Evolutionary conservation across 2,888 invertebrate species (phyloP), one percentile per base, ranked within the genome.

Genomic region (Ectropis crepuscularia): DNA sequence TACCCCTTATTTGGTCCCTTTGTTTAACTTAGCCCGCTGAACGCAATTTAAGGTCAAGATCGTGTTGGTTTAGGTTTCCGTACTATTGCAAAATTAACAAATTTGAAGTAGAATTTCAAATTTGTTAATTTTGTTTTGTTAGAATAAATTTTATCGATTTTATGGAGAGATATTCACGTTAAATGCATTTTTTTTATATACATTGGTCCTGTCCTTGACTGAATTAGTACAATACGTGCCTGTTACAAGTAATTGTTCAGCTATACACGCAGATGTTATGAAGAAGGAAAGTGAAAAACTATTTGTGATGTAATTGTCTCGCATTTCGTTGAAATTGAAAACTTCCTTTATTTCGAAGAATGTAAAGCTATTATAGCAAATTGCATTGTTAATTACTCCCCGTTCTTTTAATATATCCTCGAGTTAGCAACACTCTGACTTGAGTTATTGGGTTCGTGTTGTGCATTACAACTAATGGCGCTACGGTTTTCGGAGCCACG

Each of bases 391-490:
- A 81, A 83, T 84, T 84, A 76, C 77, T 62, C 69, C 65, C 71
- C 69, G 72, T 73, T 78, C 80, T 81, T 81, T 80, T 82, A 83
- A 86, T 86, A 85, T 81, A 84, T 85, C 78, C 78, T 75, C 69
- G 73, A 73, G 73, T 74, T 74, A 75, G 74, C 78, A 72, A 73
- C 74, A 75, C 74, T 76, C 75, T 76, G 71, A 72, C 81, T 80
- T 86, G 84, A 88, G 81, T 86, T 87, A 87, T 87, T 82, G 80
- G 78, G 74, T 82, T 79, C 86, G 87, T 85, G 87, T 81, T 75
- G 75, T 69, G 86, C 80, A 83, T 86, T 80, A 79, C 78, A 81
- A 84, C 81, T 80, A 69, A 72, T 65, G 60, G 64, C 70, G 75
- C 78, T 74, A 78, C 79, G 78, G 71, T 74, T 74, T 74, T 65